phyloP scores from a whole-genome alignment of 2,113 vertebrate genomes.

The Aythya baeri region DNA sequence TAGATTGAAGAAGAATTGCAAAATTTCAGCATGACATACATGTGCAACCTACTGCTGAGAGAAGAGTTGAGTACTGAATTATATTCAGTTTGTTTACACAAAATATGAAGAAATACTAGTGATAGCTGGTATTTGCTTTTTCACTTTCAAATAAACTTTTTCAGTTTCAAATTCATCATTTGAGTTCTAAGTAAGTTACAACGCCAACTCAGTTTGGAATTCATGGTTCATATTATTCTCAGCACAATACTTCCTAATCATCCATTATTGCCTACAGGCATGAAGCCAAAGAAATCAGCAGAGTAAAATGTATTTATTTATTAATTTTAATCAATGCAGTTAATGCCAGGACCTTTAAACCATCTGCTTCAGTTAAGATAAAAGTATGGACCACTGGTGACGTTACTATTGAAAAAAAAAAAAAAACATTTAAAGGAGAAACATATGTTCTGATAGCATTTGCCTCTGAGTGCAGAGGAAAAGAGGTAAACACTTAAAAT shows the following conservation, averaged over 20 bases:
- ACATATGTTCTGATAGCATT: constrained; percentile 6
- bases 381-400: background rate
- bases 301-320: background rate
- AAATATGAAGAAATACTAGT: background rate
- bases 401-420: background rate
- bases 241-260: background rate
- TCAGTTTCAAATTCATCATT: background rate
- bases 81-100: background rate
- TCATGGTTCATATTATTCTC: background rate
- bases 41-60: background rate
- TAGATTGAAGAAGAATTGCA: background rate
- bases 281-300: constrained; percentile 1
- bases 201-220: background rate
- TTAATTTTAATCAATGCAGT: constrained; percentile 1
- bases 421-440: background rate
- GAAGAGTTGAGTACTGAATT: background rate
- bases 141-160: background rate
- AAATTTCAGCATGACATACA: background rate
- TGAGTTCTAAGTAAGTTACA: background rate
- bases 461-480: background rate
- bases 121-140: background rate
- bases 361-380: constrained; percentile 10
- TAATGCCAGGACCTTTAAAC: constrained; percentile 42
- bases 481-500: background rate
- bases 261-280: background rate